Percentiles rank a stretch among this genome's conserved stretches.
Evolutionary conservation across 2,888 invertebrate species (phyloP).

Genomic region (Hipparchia semele): DNA sequence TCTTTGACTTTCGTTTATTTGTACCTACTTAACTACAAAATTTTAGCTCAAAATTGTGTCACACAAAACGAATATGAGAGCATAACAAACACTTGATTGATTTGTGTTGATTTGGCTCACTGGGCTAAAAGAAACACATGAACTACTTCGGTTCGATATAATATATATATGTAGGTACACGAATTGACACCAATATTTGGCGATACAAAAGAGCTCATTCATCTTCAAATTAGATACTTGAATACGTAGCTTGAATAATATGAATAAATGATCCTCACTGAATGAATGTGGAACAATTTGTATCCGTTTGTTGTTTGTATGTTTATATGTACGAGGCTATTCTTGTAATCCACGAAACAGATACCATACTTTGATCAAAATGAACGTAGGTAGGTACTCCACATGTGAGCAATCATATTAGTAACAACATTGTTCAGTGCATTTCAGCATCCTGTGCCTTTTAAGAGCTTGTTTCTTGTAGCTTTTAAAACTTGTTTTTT

Average conservation of each 20-base stretch:
- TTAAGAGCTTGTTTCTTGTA: no score
- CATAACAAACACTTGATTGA: background rate
- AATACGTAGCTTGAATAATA: no score
- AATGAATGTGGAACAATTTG: constrained; percentile 19
- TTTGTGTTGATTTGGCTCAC: background rate
- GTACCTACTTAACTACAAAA: no score
- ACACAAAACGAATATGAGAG: background rate
- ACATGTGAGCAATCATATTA: background rate
- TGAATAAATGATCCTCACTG: background rate
- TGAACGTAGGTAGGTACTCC: background rate
- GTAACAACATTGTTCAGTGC: background rate
- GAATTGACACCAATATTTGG: background rate
- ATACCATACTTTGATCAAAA: constrained; percentile 15
- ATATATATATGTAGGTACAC: background rate
- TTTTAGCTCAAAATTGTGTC: no score
- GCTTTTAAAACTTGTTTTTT: no score
- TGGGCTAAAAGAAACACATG: background rate
- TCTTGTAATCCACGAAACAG: constrained; percentile 28
- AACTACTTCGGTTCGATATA: background rate
- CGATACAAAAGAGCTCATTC: no score
- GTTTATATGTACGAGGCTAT: constrained; percentile 31
- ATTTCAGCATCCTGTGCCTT: no score
- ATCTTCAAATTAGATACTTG: no score
- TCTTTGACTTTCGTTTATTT: no score
- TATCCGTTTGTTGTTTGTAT: constrained; percentile 25